A percentile compares a stretch with the other conserved stretches of the same genome.
phyloP scores from a whole-genome alignment of 2,113 vertebrate species.

The Raja brachyura region DNA sequence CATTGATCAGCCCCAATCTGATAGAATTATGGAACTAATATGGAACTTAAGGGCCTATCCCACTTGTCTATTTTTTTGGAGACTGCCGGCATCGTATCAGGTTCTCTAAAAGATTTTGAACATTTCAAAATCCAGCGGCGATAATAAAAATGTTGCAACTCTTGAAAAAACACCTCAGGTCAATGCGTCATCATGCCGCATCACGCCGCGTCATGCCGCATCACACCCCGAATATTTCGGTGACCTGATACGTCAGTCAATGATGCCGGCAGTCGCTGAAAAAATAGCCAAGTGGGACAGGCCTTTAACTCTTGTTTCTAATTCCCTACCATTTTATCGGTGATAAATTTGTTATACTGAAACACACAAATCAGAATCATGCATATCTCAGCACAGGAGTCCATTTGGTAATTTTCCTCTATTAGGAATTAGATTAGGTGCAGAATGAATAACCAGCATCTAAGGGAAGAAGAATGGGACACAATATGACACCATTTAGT shows the following conservation, averaged over 20 bases:
- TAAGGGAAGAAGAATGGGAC: not conserved
- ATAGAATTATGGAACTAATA: not conserved
- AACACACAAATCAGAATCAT: not conserved
- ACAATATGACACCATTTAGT: not conserved
- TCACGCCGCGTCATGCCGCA: too few species aligned
- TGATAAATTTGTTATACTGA: not conserved
- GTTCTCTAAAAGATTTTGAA: too few species aligned
- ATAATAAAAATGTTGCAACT: too few species aligned
- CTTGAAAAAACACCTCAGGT: too few species aligned
- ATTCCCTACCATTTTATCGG: not conserved
- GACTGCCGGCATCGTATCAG: too few species aligned
- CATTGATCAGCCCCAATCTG: not conserved
- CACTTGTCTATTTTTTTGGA: too few species aligned
- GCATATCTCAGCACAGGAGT: not conserved
- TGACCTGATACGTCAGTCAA: too few species aligned
- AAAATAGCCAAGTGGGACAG: too few species aligned
- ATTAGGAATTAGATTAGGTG: not conserved
- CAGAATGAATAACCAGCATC: not conserved
- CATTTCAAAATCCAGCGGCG: too few species aligned
- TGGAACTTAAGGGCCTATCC: not conserved
- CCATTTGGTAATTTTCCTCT: not conserved
- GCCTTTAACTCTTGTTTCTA: not conserved
- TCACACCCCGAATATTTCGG: too few species aligned
- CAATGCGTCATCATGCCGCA: too few species aligned
- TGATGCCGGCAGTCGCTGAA: too few species aligned